Evolutionary conservation across 2,888 invertebrate genomes (phyloP), one percentile per base, ranked within the genome.

Genomic region (Liposcelis brunnea): DNA sequence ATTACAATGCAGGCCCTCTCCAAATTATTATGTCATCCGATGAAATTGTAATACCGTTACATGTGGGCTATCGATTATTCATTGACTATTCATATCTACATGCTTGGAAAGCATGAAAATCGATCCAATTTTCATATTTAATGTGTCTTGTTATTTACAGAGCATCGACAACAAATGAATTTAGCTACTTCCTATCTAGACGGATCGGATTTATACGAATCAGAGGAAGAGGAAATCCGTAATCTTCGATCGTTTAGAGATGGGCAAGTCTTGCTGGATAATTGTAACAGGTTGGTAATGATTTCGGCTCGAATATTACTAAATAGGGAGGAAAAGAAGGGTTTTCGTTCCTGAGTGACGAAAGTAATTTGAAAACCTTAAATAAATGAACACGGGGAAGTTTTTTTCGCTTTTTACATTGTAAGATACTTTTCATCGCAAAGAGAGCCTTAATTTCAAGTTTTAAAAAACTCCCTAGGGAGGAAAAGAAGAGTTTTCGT

Each of bases 131-230:
- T n/a, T 26, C 26, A 6, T 6, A 26, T 26, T 26, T 26, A 8
- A 6, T 14, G 33, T 11, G 11, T 38, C 18, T 14, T 37, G 19
- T 18, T 32, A 47, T 14, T 55, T 56, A 4, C 61, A 80, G 80
- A 75, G 49, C 65, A 72, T 49, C 72, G 89, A 40, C 80, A 87
- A 53, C 85, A 87, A 58, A 80, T 89, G 78, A 89, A 89, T 61
- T 67, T 79, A 48, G 89, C 80, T 0, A 81, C 87, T 0, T 74
- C 82, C 1, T 86, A 81, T 59, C 66, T 90, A 47, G 90, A 90
- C 56, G 89, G 78, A 1, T 85, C 85, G 0, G 79, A 78, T 1
- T 62, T 90, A 44, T 90, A 90, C 59, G 87, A 87, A 10, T 74
- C 71, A 49, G 81, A 80, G 0, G 77, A 79, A 44, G 75, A 77